Conservation (phyloP, 1,140 invertebrate genomes). For the Bombus superbus region DNA sequence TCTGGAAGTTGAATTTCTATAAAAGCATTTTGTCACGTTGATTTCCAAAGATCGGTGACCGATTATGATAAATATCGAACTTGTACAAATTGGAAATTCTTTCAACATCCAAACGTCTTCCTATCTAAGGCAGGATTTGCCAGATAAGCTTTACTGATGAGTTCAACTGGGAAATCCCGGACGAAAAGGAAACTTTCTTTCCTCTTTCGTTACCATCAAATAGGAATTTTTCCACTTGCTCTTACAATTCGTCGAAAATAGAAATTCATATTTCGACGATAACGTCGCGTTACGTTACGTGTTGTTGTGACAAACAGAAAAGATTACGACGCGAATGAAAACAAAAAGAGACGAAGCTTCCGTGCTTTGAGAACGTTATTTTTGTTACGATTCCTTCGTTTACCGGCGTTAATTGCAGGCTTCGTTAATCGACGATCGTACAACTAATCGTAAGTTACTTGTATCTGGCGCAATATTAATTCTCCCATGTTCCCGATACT, state of each 20-base stretch:
- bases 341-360: neutral
- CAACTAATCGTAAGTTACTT: neutral
- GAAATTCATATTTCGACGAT: constrained; percentile 8
- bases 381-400: neutral
- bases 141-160: constrained; percentile 30
- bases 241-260: neutral
- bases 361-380: neutral
- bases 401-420: neutral
- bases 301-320: neutral
- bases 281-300: neutral
- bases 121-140: neutral
- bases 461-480: neutral
- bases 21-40: neutral
- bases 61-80: neutral
- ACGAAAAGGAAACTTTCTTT: neutral
- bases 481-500: neutral
- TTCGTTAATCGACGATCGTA: neutral
- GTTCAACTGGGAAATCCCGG: neutral
- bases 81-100: neutral
- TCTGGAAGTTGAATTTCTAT: neutral
- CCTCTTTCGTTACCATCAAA: neutral
- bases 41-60: neutral
- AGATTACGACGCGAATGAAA: too few species aligned
- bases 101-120: neutral
- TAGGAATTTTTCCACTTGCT: neutral